A percentile compares a stretch with the other conserved stretches of the same genome.
These are phyloP conservation scores for Brachionus rotundiformis DNA, from an alignment of 1,140 invertebrate species.

Conservation along the genomic window DNA sequence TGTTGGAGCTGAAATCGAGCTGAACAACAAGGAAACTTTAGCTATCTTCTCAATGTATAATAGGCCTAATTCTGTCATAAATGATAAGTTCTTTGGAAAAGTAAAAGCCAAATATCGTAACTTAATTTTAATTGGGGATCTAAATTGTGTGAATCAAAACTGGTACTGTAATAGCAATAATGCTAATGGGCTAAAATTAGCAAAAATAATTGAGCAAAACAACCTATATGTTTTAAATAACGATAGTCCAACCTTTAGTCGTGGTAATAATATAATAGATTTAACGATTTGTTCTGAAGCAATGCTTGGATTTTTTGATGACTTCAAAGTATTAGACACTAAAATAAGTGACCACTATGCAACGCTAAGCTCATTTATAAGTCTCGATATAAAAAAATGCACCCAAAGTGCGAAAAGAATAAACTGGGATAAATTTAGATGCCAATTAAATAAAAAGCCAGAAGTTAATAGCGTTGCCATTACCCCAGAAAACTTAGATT, in stretches of 20 bases:
- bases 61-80: conserved; percentile 19
- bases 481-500: neutral
- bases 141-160: conserved; percentile 10
- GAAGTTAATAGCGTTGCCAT: neutral
- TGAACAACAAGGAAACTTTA: neutral
- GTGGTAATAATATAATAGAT: neutral
- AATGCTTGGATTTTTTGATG: conserved; percentile 2
- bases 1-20: neutral
- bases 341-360: conserved; percentile 1
- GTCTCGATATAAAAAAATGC: conserved; percentile 2
- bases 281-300: neutral
- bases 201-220: conserved; percentile 7
- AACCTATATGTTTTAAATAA: conserved; percentile 38
- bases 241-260: conserved; percentile 1
- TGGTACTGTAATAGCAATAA: conserved; percentile 31
- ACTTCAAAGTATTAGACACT: conserved; percentile 1
- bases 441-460: neutral
- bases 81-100: conserved; percentile 23
- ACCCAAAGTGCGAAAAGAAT: conserved; percentile 22
- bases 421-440: conserved; percentile 39
- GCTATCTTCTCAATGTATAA: conserved; percentile 22
- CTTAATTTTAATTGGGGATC: conserved; percentile 1
- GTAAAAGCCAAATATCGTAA: neutral
- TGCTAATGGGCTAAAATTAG: neutral
- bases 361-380: neutral